Percentiles rank a stretch among this genome's conserved stretches.
These are phyloP conservation scores for Clivina fossor DNA, from an alignment of 2,888 invertebrate genomes.

Conservation along the genomic window DNA sequence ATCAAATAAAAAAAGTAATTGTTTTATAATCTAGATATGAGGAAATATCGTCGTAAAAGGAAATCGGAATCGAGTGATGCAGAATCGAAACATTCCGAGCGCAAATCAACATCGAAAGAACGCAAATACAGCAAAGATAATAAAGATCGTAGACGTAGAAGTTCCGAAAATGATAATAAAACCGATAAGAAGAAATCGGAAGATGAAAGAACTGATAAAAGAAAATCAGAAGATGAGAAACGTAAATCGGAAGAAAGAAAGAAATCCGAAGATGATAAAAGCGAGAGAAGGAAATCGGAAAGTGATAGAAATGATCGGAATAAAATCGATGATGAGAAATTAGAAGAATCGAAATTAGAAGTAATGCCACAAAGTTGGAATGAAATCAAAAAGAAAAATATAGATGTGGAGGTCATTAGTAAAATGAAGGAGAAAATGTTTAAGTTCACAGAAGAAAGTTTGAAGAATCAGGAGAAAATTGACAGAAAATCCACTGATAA, in stretches of 20 bases:
- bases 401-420: constrained; percentile 35
- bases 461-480: no score
- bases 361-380: constrained; percentile 35
- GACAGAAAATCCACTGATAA: no score
- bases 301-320: no score
- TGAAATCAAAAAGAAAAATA: constrained; percentile 37
- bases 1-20: no score
- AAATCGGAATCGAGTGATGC: neutral
- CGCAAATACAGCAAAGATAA: constrained; percentile 8
- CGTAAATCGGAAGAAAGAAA: constrained; percentile 29
- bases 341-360: constrained; percentile 6
- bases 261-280: constrained; percentile 32
- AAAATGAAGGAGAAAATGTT: constrained; percentile 36
- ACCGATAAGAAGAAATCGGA: constrained; percentile 14
- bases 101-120: neutral
- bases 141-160: constrained; percentile 9
- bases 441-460: constrained; percentile 4
- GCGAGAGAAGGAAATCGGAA: constrained; percentile 23
- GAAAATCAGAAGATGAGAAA: no score
- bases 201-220: constrained; percentile 30
- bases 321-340: no score
- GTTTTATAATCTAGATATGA: no score
- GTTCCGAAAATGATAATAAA: constrained; percentile 7
- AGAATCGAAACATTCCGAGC: neutral
- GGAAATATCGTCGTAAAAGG: no score